Conservation (phyloP, 2,113 vertebrate genomes). For the Trochalopteron elliotii region DNA sequence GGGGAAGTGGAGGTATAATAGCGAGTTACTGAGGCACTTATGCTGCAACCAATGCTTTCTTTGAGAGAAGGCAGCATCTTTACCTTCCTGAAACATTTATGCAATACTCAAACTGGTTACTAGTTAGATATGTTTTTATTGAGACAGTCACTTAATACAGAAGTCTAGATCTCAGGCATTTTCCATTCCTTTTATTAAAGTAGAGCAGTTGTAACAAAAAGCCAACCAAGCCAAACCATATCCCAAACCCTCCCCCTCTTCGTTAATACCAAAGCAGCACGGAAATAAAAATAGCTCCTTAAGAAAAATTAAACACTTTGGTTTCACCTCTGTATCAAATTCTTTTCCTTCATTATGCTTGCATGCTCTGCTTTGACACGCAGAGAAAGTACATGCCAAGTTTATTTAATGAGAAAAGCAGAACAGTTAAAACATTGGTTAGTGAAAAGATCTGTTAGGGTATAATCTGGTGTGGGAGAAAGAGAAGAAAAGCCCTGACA, state of each 20-base stretch:
- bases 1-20: background rate
- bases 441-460: background rate
- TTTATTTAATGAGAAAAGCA: slow-evolving; percentile 24
- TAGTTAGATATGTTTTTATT: background rate
- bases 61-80: background rate
- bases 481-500: background rate
- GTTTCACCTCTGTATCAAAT: slow-evolving; percentile 8
- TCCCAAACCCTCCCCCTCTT: fast-evolving
- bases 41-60: background rate
- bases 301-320: background rate
- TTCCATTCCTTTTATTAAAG: background rate
- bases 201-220: background rate
- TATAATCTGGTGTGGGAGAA: background rate
- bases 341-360: slow-evolving; percentile 21
- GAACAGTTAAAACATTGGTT: background rate
- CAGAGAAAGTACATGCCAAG: slow-evolving; percentile 7
- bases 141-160: background rate
- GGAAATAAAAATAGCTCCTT: background rate
- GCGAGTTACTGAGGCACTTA: background rate
- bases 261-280: background rate
- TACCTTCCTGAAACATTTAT: background rate
- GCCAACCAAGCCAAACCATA: background rate
- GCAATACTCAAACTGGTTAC: background rate
- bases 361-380: background rate
- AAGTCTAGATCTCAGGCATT: background rate